Conservation (phyloP, 1,140 invertebrate species). For the Meloidogyne floridensis region DNA sequence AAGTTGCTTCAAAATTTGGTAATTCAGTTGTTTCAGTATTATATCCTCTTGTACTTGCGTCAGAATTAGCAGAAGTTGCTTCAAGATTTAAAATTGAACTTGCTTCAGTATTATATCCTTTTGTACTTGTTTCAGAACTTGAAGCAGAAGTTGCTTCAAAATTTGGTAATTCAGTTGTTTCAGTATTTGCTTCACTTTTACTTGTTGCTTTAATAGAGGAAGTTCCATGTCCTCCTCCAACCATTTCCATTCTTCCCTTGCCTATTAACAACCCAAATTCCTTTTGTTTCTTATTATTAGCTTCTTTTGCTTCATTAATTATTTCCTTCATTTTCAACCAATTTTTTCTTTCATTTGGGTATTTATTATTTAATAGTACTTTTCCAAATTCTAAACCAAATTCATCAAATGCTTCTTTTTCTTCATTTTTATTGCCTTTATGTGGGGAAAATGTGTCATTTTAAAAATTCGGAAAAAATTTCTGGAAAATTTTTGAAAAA, state of each 20-base stretch:
- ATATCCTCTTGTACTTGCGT: background rate
- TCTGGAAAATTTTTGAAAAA: background rate
- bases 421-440: background rate
- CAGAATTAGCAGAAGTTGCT: too few species aligned
- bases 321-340: background rate
- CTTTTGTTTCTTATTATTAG: background rate
- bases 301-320: background rate
- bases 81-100: too few species aligned
- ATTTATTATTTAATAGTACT: conserved; percentile 5
- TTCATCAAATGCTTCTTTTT: background rate
- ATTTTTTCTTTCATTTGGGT: background rate
- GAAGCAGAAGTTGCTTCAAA: background rate
- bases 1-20: too few species aligned
- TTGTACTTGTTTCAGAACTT: background rate
- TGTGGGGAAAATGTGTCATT: too few species aligned
- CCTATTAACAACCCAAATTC: conserved; percentile 1
- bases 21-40: too few species aligned
- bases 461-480: too few species aligned
- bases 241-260: background rate
- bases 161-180: background rate
- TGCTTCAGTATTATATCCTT: too few species aligned
- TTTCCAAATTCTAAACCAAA: conserved; percentile 3
- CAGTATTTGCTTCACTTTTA: background rate
- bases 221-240: background rate
- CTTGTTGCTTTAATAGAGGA: background rate